Base-by-base conservation (phyloP, 2,888 invertebrate species). In the Invenusta paracnida region DNA sequence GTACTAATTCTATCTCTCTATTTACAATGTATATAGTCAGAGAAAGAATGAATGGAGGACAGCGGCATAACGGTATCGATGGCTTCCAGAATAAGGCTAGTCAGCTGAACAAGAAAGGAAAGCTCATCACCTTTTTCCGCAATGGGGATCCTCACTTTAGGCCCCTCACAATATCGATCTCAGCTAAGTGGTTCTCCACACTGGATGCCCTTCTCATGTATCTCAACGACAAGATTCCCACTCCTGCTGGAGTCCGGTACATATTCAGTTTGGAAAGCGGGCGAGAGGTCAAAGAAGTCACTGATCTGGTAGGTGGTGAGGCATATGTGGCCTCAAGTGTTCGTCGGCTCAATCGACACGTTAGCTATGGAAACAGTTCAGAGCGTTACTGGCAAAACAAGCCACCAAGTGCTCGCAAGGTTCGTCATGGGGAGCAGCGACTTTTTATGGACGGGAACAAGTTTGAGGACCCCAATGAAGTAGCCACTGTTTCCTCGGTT, bases 141-240 rank as follows among this genome's bases (percentile, higher is more conserved):
- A 97, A 97, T 93, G 97, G 97, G 0, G 96, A 97, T 90, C 95
- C 96, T 0, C 95, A 96, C 90, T 96, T 95, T 90, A 95, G 95
- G 23, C 96, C 96, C 0, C 94, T 96, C 66, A 96, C 96, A 91
- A 94, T 95, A 90, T 93, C 95, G 89, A 96, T 97, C 90, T 95
- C 95, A 88, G 95, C 96, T 0, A 93, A 96, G 87, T 96, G 96
- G 90, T 94, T 97, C 89, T 94, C 94, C 73, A 95, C 95, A 17
- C 92, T 97, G 92, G 96, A 96, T 90, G 94, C 94, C 23, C 92
- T 97, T 79, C 93, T 96, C 89, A 96, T 96, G 90, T 94, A 96
- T 90, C 93, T 97, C 85, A 96, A 96, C 2, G 94, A 95, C 87
- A 94, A 96, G 88, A 94, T 96, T 93, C 95, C 96, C 90, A 92